Evolutionary conservation across 2,113 vertebrate genomes (phyloP), one percentile per base, ranked within the genome.

Genomic region (Tragulus kanchil): DNA sequence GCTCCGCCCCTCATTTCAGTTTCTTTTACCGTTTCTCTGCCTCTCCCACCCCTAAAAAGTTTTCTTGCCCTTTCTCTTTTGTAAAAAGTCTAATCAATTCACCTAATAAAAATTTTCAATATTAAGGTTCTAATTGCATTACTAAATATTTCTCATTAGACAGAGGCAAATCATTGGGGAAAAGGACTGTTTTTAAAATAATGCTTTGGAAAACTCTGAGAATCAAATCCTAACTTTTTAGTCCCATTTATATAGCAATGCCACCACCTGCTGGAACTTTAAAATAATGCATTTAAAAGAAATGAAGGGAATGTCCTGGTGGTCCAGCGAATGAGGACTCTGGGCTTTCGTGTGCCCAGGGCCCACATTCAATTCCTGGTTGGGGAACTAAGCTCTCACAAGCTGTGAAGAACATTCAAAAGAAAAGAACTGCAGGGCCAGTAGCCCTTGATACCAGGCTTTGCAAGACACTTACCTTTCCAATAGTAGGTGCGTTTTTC

Each of bases 221-320:
- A 75, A 69, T 12, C 3, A 7, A n/a, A 56, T 28, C 28, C 26
- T 26, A 6, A n/a, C 14, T 21, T 71, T 91, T 90, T 48, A 73
- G 25, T 52, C 85, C 21, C 5, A 82, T 94, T 94, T 61, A 52
- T 64, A 77, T 7, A 81, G 21, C 73, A 94, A 93, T 21, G 71
- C 79, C 1, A 3, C 86, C 96, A 95, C 64, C 96, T 97, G 86
- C 86, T 97, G 97, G 96, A 92, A 54, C 0, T 31, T 77, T n/a
- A 21, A 16, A 83, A 73, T 36, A 95, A 87, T 64, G 83, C 95
- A 89, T 3, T 84, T 84, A 56, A 87, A 93, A 69, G 56, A 90
- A 77, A 0, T 28, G 45, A 48, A 75, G 45, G 45, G 73, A 50
- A 50, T 50, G 50, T 7, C 14, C 23, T 50, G 13, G 45, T 23